Conservation (phyloP, 1,140 invertebrate genomes). For the Caenorhabditis inopinata region DNA sequence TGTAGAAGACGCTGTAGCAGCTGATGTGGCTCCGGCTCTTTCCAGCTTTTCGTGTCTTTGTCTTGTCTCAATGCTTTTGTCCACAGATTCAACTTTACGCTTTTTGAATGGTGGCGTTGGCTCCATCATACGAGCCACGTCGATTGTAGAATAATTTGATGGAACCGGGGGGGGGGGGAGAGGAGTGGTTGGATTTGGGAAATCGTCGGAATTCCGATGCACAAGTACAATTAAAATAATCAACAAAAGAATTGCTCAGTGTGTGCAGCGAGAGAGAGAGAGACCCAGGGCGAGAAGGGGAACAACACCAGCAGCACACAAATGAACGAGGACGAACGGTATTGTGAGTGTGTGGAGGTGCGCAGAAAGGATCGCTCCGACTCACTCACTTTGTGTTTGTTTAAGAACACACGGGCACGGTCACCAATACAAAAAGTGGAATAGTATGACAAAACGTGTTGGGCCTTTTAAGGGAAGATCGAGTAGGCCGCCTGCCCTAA, state of each 20-base stretch:
- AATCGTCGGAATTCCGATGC: background rate
- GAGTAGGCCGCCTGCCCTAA: no score
- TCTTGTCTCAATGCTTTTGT: no score
- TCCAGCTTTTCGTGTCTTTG: no score
- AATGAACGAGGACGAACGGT: background rate
- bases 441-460: no score
- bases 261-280: background rate
- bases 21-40: no score
- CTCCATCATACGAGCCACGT: background rate
- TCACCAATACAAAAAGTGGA: no score
- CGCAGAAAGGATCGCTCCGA: background rate
- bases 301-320: background rate
- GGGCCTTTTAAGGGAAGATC: no score
- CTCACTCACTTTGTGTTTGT: background rate
- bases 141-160: no score
- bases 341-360: conserved; percentile 15
- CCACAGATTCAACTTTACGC: background rate
- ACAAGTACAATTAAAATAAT: background rate
- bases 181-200: background rate
- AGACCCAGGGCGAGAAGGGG: background rate
- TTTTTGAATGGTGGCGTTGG: background rate
- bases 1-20: background rate
- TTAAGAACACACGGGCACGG: background rate
- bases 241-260: background rate
- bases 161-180: no score